Conservation (phyloP, 2,888 invertebrate species). For the Ariolimax columbianus region DNA sequence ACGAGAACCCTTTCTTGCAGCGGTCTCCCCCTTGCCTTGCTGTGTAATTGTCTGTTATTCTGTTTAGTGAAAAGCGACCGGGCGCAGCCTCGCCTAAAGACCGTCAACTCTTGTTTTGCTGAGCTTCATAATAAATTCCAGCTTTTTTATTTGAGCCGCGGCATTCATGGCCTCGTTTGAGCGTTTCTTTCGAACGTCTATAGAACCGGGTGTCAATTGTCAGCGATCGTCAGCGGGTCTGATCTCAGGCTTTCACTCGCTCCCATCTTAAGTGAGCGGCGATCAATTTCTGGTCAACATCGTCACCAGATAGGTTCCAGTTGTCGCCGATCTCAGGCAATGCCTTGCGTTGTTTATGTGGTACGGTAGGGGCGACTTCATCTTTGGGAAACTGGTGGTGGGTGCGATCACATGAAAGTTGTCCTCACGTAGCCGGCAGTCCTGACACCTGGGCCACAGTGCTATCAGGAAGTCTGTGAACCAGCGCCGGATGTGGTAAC, state of each 20-base stretch:
- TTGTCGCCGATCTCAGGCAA: neutral
- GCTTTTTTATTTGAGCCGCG: neutral
- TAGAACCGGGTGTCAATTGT: neutral
- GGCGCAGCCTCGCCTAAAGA: neutral
- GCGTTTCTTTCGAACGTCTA: neutral
- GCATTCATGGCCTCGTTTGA: neutral
- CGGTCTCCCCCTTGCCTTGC: neutral
- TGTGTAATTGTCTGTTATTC: neutral
- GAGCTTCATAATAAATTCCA: neutral
- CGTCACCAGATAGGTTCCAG: neutral
- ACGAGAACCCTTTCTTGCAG: neutral
- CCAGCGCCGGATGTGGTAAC: no score
- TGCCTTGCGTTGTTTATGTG: neutral
- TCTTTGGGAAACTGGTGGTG: no score
- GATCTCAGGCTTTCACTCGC: neutral
- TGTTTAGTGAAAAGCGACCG: neutral
- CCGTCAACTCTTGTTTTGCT: neutral
- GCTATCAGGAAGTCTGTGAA: no score
- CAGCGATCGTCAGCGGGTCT: neutral
- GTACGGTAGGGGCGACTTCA: no score
- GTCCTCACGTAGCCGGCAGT: no score
- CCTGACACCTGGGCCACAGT: no score
- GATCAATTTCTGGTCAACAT: neutral
- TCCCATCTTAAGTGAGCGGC: neutral
- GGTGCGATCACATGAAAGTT: no score